Base-by-base conservation (phyloP, 2,888 invertebrate genomes). In the Arctia plantaginis region DNA sequence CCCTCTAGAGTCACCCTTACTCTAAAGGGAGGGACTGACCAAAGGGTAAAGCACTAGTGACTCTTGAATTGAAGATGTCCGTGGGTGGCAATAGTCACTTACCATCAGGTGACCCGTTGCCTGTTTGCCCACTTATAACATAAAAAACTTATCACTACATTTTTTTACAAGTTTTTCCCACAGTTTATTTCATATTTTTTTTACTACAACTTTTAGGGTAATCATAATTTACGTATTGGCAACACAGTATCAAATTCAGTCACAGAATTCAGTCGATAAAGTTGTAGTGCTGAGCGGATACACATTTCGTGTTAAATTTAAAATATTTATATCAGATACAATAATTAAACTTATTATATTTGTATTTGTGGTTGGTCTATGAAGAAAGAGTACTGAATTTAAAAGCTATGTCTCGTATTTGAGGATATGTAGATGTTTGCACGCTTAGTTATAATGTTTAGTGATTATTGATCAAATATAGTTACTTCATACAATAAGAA, bases 191-290 rank as follows among this genome's bases (percentile, higher is more conserved):
- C 51, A n/a, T n/a, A 47, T 55, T 55, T 41, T 70, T 70, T 44
- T 35, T 27, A 30, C 3, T 33, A 30, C 13, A 8, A n/a, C n/a
- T n/a, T n/a, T n/a, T 30, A n/a, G 18, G 66, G 44, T 35, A n/a
- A 13, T 51, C 15, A 47, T n/a, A 30, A 62, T 62, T 15, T 51
- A 65, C 39, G 27, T n/a, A 59, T 0, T 51, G 59, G 74, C 74
- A 74, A 74, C 71, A 77, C 72, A 59, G 27, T 80, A 69, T 73
- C 59, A 69, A 73, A 70, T 47, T 73, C 66, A 76, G 65, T 69
- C 73, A 35, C 35, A 35, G 35, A 35, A 35, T 35, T 76, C 66
- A 76, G 65, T 69, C 73, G 69, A 73, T 68, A 73, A 39, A 62
- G n/a, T 35, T 55, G 51, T 35, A 41, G 13, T 55, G 13, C 27